A percentile compares a stretch with the other conserved stretches of the same genome.
Evolutionary conservation across 2,888 invertebrate species (phyloP).

Genomic region (Cerastis rubricosa): DNA sequence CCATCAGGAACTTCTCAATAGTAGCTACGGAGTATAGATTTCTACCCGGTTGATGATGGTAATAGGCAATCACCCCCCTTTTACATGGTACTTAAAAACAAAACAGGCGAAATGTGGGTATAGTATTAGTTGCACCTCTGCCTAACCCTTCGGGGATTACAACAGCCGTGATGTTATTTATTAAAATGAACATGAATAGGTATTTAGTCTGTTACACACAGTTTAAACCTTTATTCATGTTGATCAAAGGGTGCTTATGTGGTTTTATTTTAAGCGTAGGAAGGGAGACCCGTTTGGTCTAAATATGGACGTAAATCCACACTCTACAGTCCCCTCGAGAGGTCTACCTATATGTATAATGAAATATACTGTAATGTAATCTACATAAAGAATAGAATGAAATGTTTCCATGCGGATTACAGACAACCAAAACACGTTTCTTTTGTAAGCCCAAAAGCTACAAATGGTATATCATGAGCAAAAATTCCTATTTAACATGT

Average conservation of each 20-base stretch:
- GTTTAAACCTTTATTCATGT: not conserved
- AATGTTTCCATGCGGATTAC: conserved; percentile 26
- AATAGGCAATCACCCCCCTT: too few species aligned
- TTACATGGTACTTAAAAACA: too few species aligned
- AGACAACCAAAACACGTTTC: not conserved
- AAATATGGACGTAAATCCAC: conserved; percentile 41
- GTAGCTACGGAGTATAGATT: too few species aligned
- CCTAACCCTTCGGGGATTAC: too few species aligned
- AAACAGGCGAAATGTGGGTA: too few species aligned
- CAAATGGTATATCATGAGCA: not conserved
- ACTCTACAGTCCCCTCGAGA: conserved; percentile 31
- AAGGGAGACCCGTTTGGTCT: conserved; percentile 46
- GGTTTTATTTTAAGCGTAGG: conserved; percentile 54
- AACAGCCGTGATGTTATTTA: conserved; percentile 4
- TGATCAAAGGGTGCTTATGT: conserved; percentile 20
- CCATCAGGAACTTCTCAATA: too few species aligned
- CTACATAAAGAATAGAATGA: conserved; percentile 9
- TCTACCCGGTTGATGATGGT: too few species aligned
- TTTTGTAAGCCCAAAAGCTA: conserved; percentile 13
- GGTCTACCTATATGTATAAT: conserved; percentile 4
- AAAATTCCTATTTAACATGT: not conserved
- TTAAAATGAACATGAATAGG: conserved; percentile 1
- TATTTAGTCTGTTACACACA: not conserved
- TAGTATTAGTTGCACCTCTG: too few species aligned
- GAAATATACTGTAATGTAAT: too few species aligned